Evolutionary conservation across 2,888 invertebrate genomes (phyloP), one percentile per base, ranked within the genome.

Genomic region (Apamea crenata): DNA sequence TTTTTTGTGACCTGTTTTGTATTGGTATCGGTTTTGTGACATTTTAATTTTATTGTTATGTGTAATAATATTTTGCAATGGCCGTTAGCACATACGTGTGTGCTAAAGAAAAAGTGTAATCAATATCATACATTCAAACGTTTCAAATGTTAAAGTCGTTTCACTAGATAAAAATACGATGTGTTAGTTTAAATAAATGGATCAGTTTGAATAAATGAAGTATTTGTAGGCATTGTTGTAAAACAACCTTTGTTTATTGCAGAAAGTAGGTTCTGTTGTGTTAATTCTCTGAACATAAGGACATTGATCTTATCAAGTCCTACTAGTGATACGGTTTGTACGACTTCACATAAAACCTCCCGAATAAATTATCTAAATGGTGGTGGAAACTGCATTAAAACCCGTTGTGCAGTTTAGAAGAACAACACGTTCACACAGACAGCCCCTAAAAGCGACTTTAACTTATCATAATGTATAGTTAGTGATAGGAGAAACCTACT

Each of bases 111-210:
- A 86, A 71, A 18, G 53, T 76, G 66, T 70, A 63, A 87, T 80
- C 77, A 74, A 73, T 77, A 67, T 70, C 40, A 79, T 84, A 78
- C 84, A 84, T 81, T 73, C 44, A 77, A 77, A 75, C 47, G 65
- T 81, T 71, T 78, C 70, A 79, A 83, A 70, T 80, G 77, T 72
- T 80, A 69, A 77, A 68, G 69, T 75, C 69, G 75, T 78, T 83
- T 82, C 44, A 66, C 50, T 80, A 65, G 67, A 75, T 78, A 75
- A 69, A 77, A 66, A 53, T 70, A 61, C 78, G 40, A 75, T 59
- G 59, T 80, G 40, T 77, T 69, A 40, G 40, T 63, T 76, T 73
- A 36, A 75, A 70, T 65, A 67, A 74, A 81, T 77, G 32, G 44
- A 18, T 56, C 32, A 66, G 1, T 74, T 68, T 74, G 56, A 74